Percentiles rank a stretch among this genome's conserved stretches.
Evolutionary conservation across 2,797 vertebrate genomes (phyloP).

Genomic region (Garrulus glandarius): DNA sequence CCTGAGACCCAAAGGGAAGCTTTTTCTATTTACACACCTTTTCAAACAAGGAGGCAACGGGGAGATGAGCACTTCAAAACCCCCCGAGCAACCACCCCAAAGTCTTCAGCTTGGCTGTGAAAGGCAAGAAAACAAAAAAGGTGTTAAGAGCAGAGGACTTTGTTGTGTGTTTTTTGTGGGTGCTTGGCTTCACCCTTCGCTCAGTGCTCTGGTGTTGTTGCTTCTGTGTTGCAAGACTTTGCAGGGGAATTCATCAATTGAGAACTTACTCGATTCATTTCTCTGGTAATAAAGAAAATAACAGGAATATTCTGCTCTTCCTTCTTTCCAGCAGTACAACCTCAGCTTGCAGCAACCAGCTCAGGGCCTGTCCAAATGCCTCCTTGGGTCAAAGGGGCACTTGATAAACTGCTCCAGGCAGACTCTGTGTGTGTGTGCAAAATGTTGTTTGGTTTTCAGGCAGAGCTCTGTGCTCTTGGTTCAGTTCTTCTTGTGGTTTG

Average conservation of each 20-base stretch:
- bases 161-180: neutral
- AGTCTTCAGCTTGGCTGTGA: neutral
- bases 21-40: neutral
- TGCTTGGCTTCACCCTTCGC: neutral
- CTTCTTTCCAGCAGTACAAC: neutral
- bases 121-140: neutral
- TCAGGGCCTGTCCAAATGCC: neutral
- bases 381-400: neutral
- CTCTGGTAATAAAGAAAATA: neutral
- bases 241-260: neutral
- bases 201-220: neutral
- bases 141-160: neutral
- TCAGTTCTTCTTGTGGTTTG: constrained; percentile 39
- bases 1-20: neutral
- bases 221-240: neutral
- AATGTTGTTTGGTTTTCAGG: neutral
- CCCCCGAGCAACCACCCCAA: neutral
- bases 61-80: neutral
- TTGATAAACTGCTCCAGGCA: neutral
- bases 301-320: neutral
- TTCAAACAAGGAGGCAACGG: neutral
- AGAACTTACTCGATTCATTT: neutral
- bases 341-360: neutral
- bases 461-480: neutral
- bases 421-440: neutral